Conservation (phyloP, 2,797 vertebrate species). For the Borostomias antarcticus region DNA sequence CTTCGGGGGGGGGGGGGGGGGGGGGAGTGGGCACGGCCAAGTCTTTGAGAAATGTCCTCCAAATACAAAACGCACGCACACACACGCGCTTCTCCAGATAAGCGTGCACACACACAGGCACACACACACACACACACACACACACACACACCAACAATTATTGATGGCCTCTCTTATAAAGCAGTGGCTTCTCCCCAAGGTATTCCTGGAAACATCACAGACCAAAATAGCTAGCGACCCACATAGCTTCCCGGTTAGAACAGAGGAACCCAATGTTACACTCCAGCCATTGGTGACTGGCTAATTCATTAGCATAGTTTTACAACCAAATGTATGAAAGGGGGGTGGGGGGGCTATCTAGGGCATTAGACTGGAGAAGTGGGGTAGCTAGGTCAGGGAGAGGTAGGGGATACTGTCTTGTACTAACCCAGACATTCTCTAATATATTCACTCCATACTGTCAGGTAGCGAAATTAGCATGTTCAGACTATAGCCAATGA, state of each 20-base stretch:
- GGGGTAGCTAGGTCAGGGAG: conserved; percentile 45
- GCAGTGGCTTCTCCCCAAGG: conserved; percentile 77
- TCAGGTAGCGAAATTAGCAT: neutral
- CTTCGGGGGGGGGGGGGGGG: conserved; percentile 27
- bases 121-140: conserved; percentile 35
- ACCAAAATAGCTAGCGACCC: conserved; percentile 81
- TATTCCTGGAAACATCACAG: conserved; percentile 80
- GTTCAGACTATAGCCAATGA: neutral
- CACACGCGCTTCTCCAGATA: conserved; percentile 3
- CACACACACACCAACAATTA: conserved; percentile 61
- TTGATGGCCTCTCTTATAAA: conserved; percentile 80
- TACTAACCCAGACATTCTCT: neutral
- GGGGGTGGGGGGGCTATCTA: conserved; percentile 66
- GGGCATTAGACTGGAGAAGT: conserved; percentile 64
- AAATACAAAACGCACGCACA: conserved; percentile 6
- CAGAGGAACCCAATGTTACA: conserved; percentile 64
- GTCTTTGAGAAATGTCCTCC: neutral
- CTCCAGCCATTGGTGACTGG: conserved; percentile 70
- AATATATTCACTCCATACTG: neutral
- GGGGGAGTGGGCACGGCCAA: conserved; percentile 14
- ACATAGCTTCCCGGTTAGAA: conserved; percentile 77
- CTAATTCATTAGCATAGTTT: conserved; percentile 72
- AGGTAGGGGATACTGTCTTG: conserved; percentile 40
- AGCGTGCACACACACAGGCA: conserved; percentile 23
- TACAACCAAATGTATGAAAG: conserved; percentile 68